phyloP scores from a whole-genome alignment of 2,888 invertebrate species.

The Brachyopa scutellaris region DNA sequence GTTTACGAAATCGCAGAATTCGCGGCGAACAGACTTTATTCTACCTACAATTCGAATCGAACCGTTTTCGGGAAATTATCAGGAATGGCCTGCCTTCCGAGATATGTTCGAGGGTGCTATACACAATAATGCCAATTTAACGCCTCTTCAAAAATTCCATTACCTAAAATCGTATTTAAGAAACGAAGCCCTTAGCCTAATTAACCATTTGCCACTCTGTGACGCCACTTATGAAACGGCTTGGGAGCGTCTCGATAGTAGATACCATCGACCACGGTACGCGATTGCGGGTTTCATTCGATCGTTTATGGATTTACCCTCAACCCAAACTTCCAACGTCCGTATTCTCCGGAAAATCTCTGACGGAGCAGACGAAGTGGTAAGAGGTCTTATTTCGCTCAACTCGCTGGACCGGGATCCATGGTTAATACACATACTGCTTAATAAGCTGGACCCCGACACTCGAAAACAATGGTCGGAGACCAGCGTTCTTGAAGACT shows the following conservation, averaged over 20 bases:
- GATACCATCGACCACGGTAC: constrained; percentile 4
- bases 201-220: constrained; percentile 6
- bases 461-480: constrained; percentile 2
- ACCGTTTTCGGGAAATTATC: background rate
- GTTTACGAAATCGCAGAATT: background rate
- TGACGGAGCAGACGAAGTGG: background rate
- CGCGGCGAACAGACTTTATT: background rate
- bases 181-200: constrained; percentile 2
- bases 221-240: background rate
- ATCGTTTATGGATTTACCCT: constrained; percentile 6
- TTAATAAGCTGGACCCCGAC: background rate
- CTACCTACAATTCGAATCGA: constrained; percentile 4
- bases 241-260: background rate
- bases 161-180: background rate
- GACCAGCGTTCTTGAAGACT: background rate
- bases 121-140: background rate
- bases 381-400: background rate
- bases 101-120: constrained; percentile 12
- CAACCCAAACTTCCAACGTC: background rate
- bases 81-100: constrained; percentile 3
- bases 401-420: background rate
- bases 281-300: background rate
- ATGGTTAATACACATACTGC: background rate
- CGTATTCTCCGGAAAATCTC: background rate
- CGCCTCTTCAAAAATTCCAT: background rate